Evolutionary conservation across 2,888 invertebrate species (phyloP).

Genomic region (Chironomus tentans): DNA sequence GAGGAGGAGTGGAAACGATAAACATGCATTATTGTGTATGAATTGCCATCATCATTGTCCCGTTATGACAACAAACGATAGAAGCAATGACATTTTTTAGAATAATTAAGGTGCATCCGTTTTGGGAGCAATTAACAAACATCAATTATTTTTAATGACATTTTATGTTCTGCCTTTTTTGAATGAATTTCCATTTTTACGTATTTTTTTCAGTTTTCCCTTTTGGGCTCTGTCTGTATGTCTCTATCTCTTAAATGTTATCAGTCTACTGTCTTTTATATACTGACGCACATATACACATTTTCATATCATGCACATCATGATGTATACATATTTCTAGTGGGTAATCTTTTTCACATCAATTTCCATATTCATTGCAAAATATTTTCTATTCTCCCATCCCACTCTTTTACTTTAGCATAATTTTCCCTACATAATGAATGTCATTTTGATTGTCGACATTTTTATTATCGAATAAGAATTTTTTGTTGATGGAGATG

Average conservation of each 20-base stretch:
- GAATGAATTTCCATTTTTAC: neutral
- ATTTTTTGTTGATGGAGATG: too few species aligned
- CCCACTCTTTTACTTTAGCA: too few species aligned
- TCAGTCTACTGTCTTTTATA: too few species aligned
- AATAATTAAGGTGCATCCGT: conserved; percentile 21
- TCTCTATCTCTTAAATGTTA: too few species aligned
- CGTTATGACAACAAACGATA: too few species aligned
- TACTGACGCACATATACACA: too few species aligned
- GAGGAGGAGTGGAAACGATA: neutral
- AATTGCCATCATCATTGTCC: too few species aligned
- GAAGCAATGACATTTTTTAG: neutral
- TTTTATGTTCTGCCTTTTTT: neutral
- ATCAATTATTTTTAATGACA: conserved; percentile 23
- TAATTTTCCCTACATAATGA: neutral
- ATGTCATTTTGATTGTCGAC: neutral
- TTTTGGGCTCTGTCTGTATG: too few species aligned
- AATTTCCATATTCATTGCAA: neutral
- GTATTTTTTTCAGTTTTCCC: neutral
- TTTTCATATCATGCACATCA: neutral
- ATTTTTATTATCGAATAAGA: neutral
- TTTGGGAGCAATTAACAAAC: conserved; percentile 21
- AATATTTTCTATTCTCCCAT: too few species aligned
- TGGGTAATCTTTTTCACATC: conserved; percentile 15
- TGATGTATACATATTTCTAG: conserved; percentile 12
- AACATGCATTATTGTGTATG: neutral